These are phyloP conservation scores for Micropoecilia bifurca DNA, from an alignment of 2,797 vertebrate genomes.

Conservation along the genomic window DNA sequence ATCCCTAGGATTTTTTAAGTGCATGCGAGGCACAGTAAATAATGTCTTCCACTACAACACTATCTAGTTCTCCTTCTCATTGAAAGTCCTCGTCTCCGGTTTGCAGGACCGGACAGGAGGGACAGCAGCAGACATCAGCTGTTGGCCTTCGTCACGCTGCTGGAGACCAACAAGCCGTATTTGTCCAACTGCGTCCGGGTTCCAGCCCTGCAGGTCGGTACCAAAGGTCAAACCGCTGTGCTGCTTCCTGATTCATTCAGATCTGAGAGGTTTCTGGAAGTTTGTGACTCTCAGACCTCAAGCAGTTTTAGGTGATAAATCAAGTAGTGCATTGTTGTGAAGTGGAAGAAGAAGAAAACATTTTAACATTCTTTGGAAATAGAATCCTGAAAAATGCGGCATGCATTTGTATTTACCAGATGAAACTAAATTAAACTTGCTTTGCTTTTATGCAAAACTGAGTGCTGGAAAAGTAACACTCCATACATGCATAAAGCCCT, in stretches of 20 bases:
- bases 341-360: not conserved
- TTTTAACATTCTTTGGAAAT: not conserved
- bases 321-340: not conserved
- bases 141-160: conserved; percentile 89
- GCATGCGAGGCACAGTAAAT: too few relatives aligned
- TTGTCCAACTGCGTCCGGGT: conserved; percentile 89
- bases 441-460: not conserved
- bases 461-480: not conserved
- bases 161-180: conserved; percentile 94
- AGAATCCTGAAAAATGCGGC: not conserved
- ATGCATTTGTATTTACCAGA: not conserved
- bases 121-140: conserved; percentile 88
- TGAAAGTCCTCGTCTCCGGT: not conserved
- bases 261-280: not conserved
- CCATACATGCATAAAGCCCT: not conserved
- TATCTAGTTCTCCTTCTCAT: not conserved
- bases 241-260: not conserved
- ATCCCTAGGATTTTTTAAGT: not conserved
- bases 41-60: not conserved
- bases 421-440: not conserved
- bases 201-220: conserved; percentile 87
- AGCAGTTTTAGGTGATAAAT: not conserved
- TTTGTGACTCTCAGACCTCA: not conserved
- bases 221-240: not conserved
- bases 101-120: conserved; percentile 73